phyloP scores from a whole-genome alignment of 2,113 vertebrate species.

The Antidorcas marsupialis region DNA sequence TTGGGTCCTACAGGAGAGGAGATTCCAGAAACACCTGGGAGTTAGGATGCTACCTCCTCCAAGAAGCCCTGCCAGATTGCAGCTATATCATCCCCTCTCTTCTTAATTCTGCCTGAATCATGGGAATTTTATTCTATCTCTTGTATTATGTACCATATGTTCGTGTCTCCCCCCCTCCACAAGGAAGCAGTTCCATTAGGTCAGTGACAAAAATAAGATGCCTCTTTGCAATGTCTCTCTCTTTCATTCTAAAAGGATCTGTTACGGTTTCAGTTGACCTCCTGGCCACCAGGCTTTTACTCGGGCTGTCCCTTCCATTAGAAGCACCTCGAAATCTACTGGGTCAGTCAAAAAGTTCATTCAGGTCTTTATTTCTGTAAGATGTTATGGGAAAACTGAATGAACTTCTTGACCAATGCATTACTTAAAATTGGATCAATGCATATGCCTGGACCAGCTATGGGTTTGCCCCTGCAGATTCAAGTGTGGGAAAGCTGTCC shows the following conservation, averaged over 20 bases:
- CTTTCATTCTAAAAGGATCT: neutral
- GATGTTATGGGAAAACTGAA: neutral
- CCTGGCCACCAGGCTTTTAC: neutral
- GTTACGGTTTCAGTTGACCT: neutral
- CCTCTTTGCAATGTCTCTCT: neutral
- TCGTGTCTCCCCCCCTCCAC: neutral
- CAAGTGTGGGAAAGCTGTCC: neutral
- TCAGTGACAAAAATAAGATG: neutral
- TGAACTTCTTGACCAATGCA: neutral
- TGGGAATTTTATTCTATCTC: neutral
- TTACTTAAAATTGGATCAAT: neutral
- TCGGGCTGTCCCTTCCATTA: accelerated
- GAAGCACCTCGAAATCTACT: neutral
- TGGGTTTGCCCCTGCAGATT: neutral
- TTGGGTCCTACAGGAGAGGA: neutral
- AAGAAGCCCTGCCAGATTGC: neutral
- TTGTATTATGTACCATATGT: neutral
- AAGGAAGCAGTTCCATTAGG: neutral
- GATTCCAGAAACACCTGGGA: neutral
- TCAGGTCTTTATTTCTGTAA: neutral
- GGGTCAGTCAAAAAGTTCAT: neutral
- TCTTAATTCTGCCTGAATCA: neutral
- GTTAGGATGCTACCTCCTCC: neutral
- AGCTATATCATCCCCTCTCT: neutral
- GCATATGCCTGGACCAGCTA: neutral